Evolutionary conservation across 2,113 vertebrate genomes (phyloP).

Genomic region (Riparia riparia): DNA sequence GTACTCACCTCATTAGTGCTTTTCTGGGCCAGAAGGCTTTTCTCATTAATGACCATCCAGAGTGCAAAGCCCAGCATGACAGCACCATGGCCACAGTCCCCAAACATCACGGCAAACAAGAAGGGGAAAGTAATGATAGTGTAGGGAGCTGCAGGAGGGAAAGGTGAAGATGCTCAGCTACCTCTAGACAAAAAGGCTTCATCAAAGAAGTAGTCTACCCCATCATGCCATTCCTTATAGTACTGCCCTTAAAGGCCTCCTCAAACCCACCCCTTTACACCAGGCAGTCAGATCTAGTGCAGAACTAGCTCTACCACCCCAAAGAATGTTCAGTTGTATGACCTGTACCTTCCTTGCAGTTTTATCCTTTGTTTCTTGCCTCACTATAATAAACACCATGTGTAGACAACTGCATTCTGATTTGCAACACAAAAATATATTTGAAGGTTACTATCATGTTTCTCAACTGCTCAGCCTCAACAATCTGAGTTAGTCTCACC

Average conservation of each 20-base stretch:
- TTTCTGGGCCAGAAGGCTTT: constrained; percentile 81
- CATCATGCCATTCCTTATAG: neutral
- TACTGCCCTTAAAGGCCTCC: neutral
- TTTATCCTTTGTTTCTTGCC: neutral
- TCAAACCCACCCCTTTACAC: neutral
- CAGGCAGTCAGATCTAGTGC: neutral
- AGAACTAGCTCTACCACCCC: neutral
- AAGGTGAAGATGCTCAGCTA: neutral
- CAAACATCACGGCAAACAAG: constrained; percentile 98
- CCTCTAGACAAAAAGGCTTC: neutral
- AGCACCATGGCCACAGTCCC: constrained; percentile 91
- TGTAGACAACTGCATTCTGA: neutral
- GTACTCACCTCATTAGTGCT: constrained; percentile 87
- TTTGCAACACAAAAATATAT: neutral
- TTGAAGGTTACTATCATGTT: neutral
- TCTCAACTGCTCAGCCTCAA: neutral
- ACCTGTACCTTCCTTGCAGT: neutral
- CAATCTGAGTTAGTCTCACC: neutral
- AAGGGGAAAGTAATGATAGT: constrained; percentile 98
- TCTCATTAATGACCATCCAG: constrained; percentile 94
- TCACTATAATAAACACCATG: neutral
- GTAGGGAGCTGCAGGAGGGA: constrained; percentile 85
- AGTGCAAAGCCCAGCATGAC: constrained; percentile 90
- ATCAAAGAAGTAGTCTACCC: neutral
- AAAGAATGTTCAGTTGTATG: neutral